Evolutionary conservation across 2,797 vertebrate genomes (phyloP).

Genomic region (Eulemur coronatus): DNA sequence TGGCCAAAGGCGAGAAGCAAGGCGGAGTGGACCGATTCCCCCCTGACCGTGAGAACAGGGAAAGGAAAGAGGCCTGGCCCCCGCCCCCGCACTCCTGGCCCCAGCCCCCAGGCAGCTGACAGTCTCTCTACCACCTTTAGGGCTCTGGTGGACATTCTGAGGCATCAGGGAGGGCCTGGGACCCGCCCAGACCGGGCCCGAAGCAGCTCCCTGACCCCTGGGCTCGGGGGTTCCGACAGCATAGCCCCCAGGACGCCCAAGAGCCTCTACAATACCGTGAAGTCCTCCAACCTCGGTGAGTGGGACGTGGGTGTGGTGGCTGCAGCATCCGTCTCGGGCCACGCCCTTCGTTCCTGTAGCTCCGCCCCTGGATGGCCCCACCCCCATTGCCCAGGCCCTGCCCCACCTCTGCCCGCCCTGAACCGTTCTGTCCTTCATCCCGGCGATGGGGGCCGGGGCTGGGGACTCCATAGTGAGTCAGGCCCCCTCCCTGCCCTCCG

Average conservation of each 20-base stretch:
- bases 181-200: slow-evolving; percentile 90
- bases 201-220: slow-evolving; percentile 92
- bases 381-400: not conserved
- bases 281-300: slow-evolving; percentile 93
- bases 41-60: no score
- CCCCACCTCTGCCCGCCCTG: not conserved
- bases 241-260: slow-evolving; percentile 92
- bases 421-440: no score
- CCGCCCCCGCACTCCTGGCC: no score
- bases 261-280: slow-evolving; percentile 91
- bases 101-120: not conserved
- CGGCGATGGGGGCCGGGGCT: not conserved
- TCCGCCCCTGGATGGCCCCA: not conserved
- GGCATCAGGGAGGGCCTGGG: slow-evolving; percentile 92
- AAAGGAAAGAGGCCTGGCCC: not conserved
- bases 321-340: rapidly evolving
- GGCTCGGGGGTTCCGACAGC: slow-evolving; percentile 88
- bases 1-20: no score
- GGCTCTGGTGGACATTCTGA: slow-evolving; percentile 94
- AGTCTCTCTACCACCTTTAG: slow-evolving; percentile 75
- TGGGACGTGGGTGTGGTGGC: not conserved
- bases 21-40: not conserved
- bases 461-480: not conserved
- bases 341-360: not conserved
- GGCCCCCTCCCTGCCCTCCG: not conserved